These are phyloP conservation scores for Poecilus cupreus DNA, from an alignment of 2,888 invertebrate species.

Conservation along the genomic window DNA sequence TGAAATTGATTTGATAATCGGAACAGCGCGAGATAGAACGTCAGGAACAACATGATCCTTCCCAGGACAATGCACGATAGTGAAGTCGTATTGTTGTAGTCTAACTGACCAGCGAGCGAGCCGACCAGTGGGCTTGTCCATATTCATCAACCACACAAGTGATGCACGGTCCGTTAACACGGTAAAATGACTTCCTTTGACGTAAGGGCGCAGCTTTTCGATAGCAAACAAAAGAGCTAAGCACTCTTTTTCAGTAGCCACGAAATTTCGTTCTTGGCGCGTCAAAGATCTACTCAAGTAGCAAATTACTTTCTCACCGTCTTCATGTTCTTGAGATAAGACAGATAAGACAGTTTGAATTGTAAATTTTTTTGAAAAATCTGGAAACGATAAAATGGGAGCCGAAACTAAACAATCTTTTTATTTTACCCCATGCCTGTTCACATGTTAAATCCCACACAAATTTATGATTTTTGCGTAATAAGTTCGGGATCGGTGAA, in stretches of 20 bases:
- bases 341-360: background rate
- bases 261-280: background rate
- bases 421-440: background rate
- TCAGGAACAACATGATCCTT: background rate
- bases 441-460: background rate
- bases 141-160: too few species aligned
- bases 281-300: background rate
- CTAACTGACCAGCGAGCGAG: too few species aligned
- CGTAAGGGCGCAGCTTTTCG: background rate
- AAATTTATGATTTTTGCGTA: background rate
- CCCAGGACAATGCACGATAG: background rate
- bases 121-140: too few species aligned
- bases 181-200: slow-evolving; percentile 6
- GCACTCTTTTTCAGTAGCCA: background rate
- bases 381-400: background rate
- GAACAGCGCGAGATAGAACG: background rate
- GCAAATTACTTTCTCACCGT: too few species aligned
- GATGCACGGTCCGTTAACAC: slow-evolving; percentile 35
- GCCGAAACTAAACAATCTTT: background rate
- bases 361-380: background rate
- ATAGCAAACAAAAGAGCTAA: background rate
- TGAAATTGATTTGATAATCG: background rate
- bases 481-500: background rate
- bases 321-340: background rate
- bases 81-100: too few species aligned